Evolutionary conservation across 2,888 invertebrate genomes (phyloP), one percentile per base, ranked within the genome.

Genomic region (Chaetogeoica ovagalla): DNA sequence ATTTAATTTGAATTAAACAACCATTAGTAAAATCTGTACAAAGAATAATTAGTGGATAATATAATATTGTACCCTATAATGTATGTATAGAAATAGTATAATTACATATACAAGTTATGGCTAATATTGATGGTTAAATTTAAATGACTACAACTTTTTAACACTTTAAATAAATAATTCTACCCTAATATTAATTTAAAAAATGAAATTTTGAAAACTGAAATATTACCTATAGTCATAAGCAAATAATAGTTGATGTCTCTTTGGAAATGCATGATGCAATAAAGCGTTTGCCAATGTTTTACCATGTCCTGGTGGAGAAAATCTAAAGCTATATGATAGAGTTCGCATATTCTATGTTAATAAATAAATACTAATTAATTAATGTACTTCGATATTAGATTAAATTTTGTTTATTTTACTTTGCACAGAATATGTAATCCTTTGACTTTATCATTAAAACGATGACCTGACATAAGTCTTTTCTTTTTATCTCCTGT

Each of bases 301-400:
- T 84, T 93, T 92, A 52, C 94, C 95, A 86, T 92, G 91, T 83
- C 93, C 94, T 82, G 92, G 89, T 39, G 92, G 91, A 7, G 93
- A 91, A 87, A 93, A 92, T 85, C 93, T 93, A 87, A 97, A 97
- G 83, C 93, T 93, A 87, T 95, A 96, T 81, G 93, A 93, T 84
- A 96, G 89, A 69, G 93, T 91, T 85, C 93, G n/a, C n/a, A 96
- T 93, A 87, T 96, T 95, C 93, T 94, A 88, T 39, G 37, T 30
- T n/a, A 11, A 52, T 19, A 82, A 72, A 72, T 23, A 62, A 82
- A 65, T 19, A 17, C 2, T 52, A 19, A 79, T 71, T 69, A 71
- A 65, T 66, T 43, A 39, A 65, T 9, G 48, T 48, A 76, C 55
- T 15, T 37, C n/a, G 11, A n/a, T 15, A 59, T 37, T 9, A 57